A percentile compares a stretch with the other conserved stretches of the same genome.
phyloP scores from a whole-genome alignment of 2,888 invertebrate species.

The Rhagium mordax region DNA sequence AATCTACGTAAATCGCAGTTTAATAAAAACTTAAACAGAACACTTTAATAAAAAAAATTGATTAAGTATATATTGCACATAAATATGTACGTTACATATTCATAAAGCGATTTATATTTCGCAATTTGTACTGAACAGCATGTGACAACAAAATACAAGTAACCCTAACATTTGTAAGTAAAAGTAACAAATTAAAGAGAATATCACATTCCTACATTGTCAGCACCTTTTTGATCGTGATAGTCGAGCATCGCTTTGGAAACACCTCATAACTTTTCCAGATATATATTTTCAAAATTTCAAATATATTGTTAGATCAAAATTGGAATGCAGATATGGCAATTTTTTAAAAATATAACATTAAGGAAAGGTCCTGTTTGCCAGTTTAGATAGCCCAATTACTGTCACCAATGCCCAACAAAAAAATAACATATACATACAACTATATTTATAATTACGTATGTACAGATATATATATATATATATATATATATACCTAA shows the following conservation, averaged over 20 bases:
- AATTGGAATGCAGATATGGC: constrained; percentile 22
- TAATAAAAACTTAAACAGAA: constrained; percentile 51
- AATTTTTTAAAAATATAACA: constrained; percentile 19
- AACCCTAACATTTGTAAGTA: constrained; percentile 64
- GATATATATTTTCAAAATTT: constrained; percentile 10
- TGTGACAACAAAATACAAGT: constrained; percentile 66
- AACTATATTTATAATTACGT: constrained; percentile 56
- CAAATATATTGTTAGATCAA: constrained; percentile 1
- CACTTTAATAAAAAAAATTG: constrained; percentile 52
- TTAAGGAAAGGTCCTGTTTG: constrained; percentile 17
- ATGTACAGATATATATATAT: constrained; percentile 58
- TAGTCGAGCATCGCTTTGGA: constrained; percentile 50
- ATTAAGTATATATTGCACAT: constrained; percentile 69
- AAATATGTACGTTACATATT: constrained; percentile 66
- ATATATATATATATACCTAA: constrained; percentile 57
- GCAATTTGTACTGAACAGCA: constrained; percentile 68
- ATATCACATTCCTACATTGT: constrained; percentile 69
- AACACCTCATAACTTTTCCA: constrained; percentile 15
- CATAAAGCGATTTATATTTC: constrained; percentile 63
- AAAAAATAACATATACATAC: constrained; percentile 61
- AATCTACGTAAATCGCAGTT: constrained; percentile 41
- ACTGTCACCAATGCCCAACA: constrained; percentile 62
- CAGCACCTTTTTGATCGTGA: constrained; percentile 66
- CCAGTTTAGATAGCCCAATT: constrained; percentile 41
- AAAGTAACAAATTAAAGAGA: constrained; percentile 68